Evolutionary conservation across 2,113 vertebrate genomes (phyloP).

Genomic region (Gambusia holbrooki): DNA sequence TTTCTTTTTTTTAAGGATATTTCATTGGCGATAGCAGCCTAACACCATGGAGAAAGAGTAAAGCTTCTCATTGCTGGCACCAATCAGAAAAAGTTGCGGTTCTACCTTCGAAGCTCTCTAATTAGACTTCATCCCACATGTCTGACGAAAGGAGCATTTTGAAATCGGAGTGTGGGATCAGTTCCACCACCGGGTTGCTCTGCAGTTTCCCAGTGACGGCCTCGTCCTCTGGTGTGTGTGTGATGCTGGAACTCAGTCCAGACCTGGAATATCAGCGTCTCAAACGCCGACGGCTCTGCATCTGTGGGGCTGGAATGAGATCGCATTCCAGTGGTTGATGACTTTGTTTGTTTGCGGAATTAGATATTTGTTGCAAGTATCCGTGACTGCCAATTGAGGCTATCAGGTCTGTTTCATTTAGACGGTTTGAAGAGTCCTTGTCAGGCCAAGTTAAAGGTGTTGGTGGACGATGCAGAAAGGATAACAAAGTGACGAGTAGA

Average conservation of each 20-base stretch:
- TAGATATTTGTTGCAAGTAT: not conserved
- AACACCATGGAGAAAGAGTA: not conserved
- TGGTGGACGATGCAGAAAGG: no score
- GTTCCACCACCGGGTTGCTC: not conserved
- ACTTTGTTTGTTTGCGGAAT: not conserved
- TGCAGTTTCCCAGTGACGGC: not conserved
- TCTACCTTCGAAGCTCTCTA: not conserved
- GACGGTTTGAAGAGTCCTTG: no score
- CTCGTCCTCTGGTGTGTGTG: not conserved
- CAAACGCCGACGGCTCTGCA: not conserved
- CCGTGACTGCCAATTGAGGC: no score
- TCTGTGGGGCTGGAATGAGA: no score
- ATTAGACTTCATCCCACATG: not conserved
- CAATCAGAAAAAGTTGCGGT: not conserved
- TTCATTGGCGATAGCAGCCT: not conserved
- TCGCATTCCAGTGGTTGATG: not conserved
- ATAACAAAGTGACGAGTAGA: no score
- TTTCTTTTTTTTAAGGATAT: not conserved
- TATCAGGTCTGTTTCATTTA: no score
- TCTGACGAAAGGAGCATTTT: not conserved
- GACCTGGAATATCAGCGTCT: not conserved
- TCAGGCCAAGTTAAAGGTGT: no score
- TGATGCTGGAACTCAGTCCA: not conserved
- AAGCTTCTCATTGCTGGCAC: not conserved
- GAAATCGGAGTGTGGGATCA: not conserved